Percentiles rank a stretch among this genome's conserved stretches.
phyloP scores from a whole-genome alignment of 2,797 vertebrate genomes.

The Tadarida brasiliensis region DNA sequence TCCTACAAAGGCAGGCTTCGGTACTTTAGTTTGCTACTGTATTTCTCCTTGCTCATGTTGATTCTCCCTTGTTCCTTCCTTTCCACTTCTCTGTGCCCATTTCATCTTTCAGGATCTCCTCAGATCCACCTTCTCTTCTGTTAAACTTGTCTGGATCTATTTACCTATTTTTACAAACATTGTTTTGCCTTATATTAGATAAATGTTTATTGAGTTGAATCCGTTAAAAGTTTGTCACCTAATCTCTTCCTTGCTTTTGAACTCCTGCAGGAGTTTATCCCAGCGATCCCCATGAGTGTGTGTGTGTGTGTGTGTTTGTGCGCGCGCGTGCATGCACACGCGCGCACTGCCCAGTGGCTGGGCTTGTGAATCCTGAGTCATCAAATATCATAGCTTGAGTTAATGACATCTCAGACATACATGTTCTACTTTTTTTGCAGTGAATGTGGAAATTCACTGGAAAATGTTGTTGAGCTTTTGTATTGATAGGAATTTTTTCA shows the following conservation, averaged over 20 bases:
- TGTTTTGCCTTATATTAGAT: background rate
- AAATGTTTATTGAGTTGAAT: background rate
- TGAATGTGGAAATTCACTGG: background rate
- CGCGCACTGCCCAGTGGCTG: background rate
- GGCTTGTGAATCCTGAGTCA: background rate
- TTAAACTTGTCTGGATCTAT: background rate
- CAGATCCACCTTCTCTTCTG: background rate
- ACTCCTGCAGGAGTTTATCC: background rate
- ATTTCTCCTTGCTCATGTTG: background rate
- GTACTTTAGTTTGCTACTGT: background rate
- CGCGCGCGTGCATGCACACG: fast-evolving
- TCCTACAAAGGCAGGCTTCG: background rate
- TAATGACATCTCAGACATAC: background rate
- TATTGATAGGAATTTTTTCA: background rate
- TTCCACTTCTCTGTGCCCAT: background rate
- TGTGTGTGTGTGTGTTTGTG: background rate
- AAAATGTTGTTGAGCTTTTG: slow-evolving; percentile 60
- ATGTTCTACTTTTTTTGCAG: background rate
- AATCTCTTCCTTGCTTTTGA: background rate
- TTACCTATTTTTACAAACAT: background rate
- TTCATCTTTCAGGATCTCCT: background rate
- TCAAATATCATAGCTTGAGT: background rate
- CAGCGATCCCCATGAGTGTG: no score
- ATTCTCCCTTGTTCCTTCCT: background rate
- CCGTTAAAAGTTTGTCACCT: background rate